A percentile compares a stretch with the other conserved stretches of the same genome.
phyloP scores from a whole-genome alignment of 2,113 vertebrate genomes.

The Craseonycteris thonglongyai region DNA sequence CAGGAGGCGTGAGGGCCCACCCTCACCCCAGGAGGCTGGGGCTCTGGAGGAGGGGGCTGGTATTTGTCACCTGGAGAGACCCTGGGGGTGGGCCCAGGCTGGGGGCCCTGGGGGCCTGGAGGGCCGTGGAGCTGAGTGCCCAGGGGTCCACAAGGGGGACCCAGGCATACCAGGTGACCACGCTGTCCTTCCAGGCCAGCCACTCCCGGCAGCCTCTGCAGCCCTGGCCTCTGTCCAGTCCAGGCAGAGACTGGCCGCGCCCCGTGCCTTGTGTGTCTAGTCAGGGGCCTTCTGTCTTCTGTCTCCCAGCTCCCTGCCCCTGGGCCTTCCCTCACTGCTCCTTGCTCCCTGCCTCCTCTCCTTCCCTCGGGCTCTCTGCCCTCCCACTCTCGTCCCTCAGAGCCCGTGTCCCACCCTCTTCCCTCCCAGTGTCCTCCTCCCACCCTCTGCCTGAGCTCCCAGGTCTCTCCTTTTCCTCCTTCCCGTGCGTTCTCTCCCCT shows the following conservation, averaged over 20 bases:
- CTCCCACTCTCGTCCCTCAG: no score
- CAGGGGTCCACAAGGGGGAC: neutral
- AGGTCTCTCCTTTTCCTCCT: neutral
- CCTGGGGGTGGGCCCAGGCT: neutral
- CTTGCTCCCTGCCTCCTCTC: accelerated
- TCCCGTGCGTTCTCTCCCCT: no score
- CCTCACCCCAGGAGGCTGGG: neutral
- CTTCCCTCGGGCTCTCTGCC: no score
- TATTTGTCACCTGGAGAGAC: neutral
- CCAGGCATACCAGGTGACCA: neutral
- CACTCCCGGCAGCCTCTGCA: accelerated
- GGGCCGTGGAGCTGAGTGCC: neutral
- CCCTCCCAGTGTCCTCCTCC: neutral
- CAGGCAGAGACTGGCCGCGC: neutral
- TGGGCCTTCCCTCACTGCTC: neutral
- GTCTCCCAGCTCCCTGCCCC: no score
- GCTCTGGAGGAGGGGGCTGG: no score
- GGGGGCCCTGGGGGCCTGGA: accelerated
- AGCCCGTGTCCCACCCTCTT: accelerated
- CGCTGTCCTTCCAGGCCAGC: neutral
- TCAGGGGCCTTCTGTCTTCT: neutral
- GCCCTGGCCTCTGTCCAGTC: neutral
- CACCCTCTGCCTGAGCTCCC: neutral
- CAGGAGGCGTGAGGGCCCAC: neutral
- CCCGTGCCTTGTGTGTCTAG: neutral